Conservation (phyloP, 2,888 invertebrate genomes). For the Auanema freiburgensis region DNA sequence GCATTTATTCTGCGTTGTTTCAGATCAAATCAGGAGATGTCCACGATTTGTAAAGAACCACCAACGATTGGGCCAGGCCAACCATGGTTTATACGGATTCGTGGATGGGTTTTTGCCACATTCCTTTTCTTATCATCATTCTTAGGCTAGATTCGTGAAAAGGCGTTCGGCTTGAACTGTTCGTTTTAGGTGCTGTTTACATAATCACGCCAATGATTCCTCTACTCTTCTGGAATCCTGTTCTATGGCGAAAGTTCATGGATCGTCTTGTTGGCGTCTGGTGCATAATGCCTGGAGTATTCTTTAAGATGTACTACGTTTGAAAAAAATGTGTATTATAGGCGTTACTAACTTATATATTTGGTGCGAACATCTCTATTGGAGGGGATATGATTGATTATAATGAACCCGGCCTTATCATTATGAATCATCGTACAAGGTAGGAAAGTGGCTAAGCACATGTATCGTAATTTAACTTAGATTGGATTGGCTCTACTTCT, state of each 20-base stretch:
- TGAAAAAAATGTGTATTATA: conserved; percentile 25
- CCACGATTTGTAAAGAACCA: conserved; percentile 34
- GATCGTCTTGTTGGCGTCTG: conserved; percentile 60
- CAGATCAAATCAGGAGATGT: background rate
- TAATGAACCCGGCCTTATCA: conserved; percentile 76
- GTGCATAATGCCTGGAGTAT: conserved; percentile 60
- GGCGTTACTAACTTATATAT: conserved; percentile 57
- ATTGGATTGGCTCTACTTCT: conserved; percentile 87
- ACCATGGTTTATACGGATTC: conserved; percentile 36
- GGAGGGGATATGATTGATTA: conserved; percentile 65
- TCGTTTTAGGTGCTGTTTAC: conserved; percentile 47
- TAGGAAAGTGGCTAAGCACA: conserved; percentile 3
- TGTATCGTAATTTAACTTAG: conserved; percentile 19
- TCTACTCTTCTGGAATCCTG: conserved; percentile 43
- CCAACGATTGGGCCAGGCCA: conserved; percentile 44
- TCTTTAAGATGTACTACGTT: conserved; percentile 13
- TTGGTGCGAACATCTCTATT: conserved; percentile 51
- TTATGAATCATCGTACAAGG: conserved; percentile 80
- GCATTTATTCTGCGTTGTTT: background rate
- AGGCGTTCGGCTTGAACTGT: background rate
- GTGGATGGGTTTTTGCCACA: conserved; percentile 45
- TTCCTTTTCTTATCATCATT: conserved; percentile 53
- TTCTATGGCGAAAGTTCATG: conserved; percentile 31
- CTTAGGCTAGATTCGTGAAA: conserved; percentile 35
- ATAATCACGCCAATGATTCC: conserved; percentile 58